These are phyloP conservation scores for Leucozona laternaria DNA, from an alignment of 2,888 invertebrate genomes.

Conservation along the genomic window DNA sequence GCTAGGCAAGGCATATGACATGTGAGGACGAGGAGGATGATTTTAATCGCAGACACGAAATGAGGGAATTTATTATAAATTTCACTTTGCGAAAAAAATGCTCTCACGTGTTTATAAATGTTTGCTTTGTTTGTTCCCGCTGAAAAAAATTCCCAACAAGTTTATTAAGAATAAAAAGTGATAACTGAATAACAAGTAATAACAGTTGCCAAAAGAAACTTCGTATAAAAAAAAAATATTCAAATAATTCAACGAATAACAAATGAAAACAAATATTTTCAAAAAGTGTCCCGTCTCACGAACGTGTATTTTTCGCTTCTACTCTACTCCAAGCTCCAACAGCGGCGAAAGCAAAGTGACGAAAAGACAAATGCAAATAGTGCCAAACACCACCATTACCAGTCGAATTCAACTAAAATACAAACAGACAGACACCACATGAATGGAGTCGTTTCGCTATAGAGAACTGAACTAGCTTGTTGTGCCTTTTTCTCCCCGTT, in stretches of 20 bases:
- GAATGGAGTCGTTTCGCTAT: slow-evolving; percentile 33
- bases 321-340: slow-evolving; percentile 51
- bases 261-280: not conserved
- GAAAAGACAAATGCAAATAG: slow-evolving; percentile 51
- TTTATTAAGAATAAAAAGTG: not conserved
- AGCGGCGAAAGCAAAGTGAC: slow-evolving; percentile 69
- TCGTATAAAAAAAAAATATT: not conserved
- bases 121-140: slow-evolving; percentile 21
- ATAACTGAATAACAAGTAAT: not conserved
- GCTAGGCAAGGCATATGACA: too few relatives aligned
- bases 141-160: slow-evolving; percentile 38
- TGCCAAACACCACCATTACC: slow-evolving; percentile 13
- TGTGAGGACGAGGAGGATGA: slow-evolving; percentile 16
- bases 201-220: not conserved
- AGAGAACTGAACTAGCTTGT: slow-evolving; percentile 14
- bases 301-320: slow-evolving; percentile 27
- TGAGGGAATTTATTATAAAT: slow-evolving; percentile 21
- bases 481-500: not conserved
- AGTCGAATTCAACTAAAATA: slow-evolving; percentile 3
- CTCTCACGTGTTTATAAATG: slow-evolving; percentile 41
- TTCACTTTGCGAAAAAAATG: slow-evolving; percentile 19
- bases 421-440: slow-evolving; percentile 2
- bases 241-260: not conserved
- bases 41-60: slow-evolving; percentile 34
- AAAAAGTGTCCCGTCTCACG: not conserved